A percentile compares a stretch with the other conserved stretches of the same genome.
Evolutionary conservation across 2,888 invertebrate genomes (phyloP).

Genomic region (Galerucella nymphaeae): DNA sequence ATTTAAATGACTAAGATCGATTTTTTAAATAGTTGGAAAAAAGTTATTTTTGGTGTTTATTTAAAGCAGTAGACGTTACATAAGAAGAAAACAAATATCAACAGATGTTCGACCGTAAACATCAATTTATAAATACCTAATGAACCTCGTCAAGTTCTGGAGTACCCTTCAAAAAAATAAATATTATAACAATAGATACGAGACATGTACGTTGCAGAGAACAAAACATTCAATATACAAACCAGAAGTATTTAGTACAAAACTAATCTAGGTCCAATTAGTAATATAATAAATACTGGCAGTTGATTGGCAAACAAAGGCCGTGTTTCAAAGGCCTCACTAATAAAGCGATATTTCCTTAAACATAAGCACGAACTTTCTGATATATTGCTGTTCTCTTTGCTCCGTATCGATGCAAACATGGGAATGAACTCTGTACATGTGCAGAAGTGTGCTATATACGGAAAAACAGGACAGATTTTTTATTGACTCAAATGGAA

Average conservation of each 20-base stretch:
- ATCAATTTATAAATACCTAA: slow-evolving; percentile 2
- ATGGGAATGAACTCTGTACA: slow-evolving; percentile 48
- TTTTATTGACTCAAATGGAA: slow-evolving; percentile 40
- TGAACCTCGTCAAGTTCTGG: background rate
- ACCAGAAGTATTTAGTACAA: slow-evolving; percentile 36
- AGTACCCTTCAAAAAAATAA: background rate
- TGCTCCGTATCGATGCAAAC: slow-evolving; percentile 45
- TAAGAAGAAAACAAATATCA: background rate
- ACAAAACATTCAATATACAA: slow-evolving; percentile 21
- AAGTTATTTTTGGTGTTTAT: too few relatives aligned
- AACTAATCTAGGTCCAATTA: slow-evolving; percentile 53
- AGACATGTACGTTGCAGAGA: background rate
- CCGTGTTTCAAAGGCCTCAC: slow-evolving; percentile 50
- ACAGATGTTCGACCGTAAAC: slow-evolving; percentile 3
- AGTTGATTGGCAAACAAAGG: slow-evolving; percentile 56
- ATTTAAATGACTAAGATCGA: too few relatives aligned
- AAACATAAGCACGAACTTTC: slow-evolving; percentile 42
- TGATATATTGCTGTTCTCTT: slow-evolving; percentile 44
- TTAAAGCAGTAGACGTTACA: too few relatives aligned
- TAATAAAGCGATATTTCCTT: slow-evolving; percentile 52
- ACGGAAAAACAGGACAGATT: slow-evolving; percentile 43
- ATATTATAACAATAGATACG: slow-evolving; percentile 2
- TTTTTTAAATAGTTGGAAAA: too few relatives aligned
- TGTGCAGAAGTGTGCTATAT: slow-evolving; percentile 45
- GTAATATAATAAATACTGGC: slow-evolving; percentile 52